Percentiles rank a stretch among this genome's conserved stretches.
Evolutionary conservation across 2,797 vertebrate species (phyloP).

Genomic region (Paramormyrops hopkinsi): DNA sequence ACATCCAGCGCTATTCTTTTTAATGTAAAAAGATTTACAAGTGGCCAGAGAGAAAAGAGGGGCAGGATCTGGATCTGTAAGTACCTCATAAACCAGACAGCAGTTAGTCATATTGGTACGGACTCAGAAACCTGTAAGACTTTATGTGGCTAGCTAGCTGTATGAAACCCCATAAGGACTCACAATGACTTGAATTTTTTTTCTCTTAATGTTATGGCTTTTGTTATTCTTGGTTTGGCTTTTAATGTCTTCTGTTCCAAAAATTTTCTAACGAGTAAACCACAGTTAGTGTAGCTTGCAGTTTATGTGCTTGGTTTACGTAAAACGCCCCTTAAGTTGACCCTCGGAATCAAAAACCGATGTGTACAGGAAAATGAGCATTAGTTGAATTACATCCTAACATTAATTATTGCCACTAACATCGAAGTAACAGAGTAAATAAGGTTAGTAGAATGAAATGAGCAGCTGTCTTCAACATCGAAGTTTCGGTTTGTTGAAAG

Average conservation of each 20-base stretch:
- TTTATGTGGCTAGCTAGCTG: constrained; percentile 22
- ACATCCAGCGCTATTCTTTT: constrained; percentile 41
- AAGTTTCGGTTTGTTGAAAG: background rate
- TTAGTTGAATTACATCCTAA: background rate
- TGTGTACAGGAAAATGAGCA: background rate
- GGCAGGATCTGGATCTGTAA: constrained; percentile 47
- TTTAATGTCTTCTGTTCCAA: background rate
- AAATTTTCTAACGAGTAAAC: background rate
- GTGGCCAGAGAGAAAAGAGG: constrained; percentile 37
- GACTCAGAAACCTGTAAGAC: constrained; percentile 16
- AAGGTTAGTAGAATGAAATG: background rate
- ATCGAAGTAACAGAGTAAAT: background rate
- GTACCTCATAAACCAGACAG: constrained; percentile 26
- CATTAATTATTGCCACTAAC: background rate
- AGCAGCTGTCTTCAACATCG: background rate
- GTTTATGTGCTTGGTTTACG: background rate
- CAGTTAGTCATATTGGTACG: constrained; percentile 17
- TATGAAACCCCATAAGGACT: constrained; percentile 39
- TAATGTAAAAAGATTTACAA: constrained; percentile 36
- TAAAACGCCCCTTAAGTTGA: background rate
- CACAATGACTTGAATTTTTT: constrained; percentile 44
- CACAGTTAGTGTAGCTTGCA: background rate
- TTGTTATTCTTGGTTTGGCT: background rate
- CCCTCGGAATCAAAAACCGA: background rate
- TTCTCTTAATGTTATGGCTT: background rate